A percentile compares a stretch with the other conserved stretches of the same genome.
phyloP scores from a whole-genome alignment of 2,888 invertebrate species.

The Drosophila basisetae region DNA sequence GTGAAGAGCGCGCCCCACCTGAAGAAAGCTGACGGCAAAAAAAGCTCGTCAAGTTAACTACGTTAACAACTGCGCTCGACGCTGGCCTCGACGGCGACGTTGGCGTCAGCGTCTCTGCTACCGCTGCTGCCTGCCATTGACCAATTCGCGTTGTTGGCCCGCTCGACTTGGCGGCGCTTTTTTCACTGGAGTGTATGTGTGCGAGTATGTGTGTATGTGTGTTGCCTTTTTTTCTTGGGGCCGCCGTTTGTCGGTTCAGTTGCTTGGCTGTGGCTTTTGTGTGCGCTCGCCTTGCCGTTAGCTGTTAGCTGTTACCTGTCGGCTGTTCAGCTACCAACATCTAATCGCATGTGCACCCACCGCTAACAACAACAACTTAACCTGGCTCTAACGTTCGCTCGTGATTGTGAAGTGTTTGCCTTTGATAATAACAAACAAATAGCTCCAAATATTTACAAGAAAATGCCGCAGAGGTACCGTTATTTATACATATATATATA shows the following conservation, averaged over 20 bases:
- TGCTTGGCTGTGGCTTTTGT: slow-evolving; percentile 69
- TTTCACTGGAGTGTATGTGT: slow-evolving; percentile 2
- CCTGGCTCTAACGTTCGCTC: slow-evolving; percentile 39
- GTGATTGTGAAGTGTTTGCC: slow-evolving; percentile 66
- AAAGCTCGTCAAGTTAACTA: slow-evolving; percentile 66
- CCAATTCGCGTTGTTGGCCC: slow-evolving; percentile 56
- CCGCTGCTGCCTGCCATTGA: slow-evolving; percentile 53
- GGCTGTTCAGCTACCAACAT: slow-evolving; percentile 42
- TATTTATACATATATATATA: slow-evolving; percentile 57
- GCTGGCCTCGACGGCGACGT: slow-evolving; percentile 31
- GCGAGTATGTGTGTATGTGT: slow-evolving; percentile 6
- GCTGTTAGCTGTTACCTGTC: slow-evolving; percentile 58
- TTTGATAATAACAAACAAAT: slow-evolving; percentile 59
- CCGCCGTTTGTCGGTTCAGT: slow-evolving; percentile 65
- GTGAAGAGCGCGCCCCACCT: slow-evolving; percentile 58
- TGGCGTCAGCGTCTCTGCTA: slow-evolving; percentile 9
- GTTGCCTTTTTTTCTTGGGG: slow-evolving; percentile 48
- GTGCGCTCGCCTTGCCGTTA: slow-evolving; percentile 66
- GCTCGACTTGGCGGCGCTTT: slow-evolving; percentile 47
- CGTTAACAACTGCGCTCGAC: slow-evolving; percentile 53
- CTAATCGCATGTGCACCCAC: slow-evolving; percentile 52
- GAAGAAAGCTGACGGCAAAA: slow-evolving; percentile 67
- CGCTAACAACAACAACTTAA: slow-evolving; percentile 28
- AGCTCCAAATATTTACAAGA: slow-evolving; percentile 19
- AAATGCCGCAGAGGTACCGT: slow-evolving; percentile 74